A percentile compares a stretch with the other conserved stretches of the same genome.
phyloP scores from a whole-genome alignment of 1,140 invertebrate species.

The Drosophila nasuta region DNA sequence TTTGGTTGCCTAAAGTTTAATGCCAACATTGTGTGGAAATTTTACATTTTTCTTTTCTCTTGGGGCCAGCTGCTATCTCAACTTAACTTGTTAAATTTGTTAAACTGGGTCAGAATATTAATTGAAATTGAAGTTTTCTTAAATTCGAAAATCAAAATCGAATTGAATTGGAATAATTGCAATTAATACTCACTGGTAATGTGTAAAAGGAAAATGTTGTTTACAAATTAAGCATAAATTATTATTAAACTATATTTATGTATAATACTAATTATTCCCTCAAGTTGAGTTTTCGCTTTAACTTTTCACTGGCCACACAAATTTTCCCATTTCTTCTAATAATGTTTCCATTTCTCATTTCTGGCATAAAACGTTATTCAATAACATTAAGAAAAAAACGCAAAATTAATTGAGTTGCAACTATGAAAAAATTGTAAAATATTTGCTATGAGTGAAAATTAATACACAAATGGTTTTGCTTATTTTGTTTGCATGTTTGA shows the following conservation, averaged over 20 bases:
- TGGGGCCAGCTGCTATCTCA: constrained; percentile 8
- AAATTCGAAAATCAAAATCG: neutral
- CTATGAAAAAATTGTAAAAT: neutral
- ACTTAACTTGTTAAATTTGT: neutral
- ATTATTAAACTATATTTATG: neutral
- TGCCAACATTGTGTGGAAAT: constrained; percentile 8
- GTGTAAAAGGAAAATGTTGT: neutral
- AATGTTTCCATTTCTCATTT: neutral
- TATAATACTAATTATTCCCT: constrained; percentile 5
- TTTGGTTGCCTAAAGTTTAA: constrained; percentile 21
- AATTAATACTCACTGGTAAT: constrained; percentile 17
- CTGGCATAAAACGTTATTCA: neutral
- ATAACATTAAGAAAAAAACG: neutral
- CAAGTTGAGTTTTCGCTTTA: neutral
- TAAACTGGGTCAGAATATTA: constrained; percentile 9
- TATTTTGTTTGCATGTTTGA: too few relatives aligned
- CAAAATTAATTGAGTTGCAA: neutral
- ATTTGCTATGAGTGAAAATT: too few relatives aligned
- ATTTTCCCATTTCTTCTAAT: constrained; percentile 18
- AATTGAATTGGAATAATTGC: constrained; percentile 2
- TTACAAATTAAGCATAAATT: neutral
- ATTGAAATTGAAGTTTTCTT: neutral
- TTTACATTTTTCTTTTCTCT: neutral
- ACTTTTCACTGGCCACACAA: constrained; percentile 18
- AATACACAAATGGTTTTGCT: too few relatives aligned